Evolutionary conservation across 2,113 vertebrate genomes (phyloP).

Genomic region (Elephantulus edwardii): DNA sequence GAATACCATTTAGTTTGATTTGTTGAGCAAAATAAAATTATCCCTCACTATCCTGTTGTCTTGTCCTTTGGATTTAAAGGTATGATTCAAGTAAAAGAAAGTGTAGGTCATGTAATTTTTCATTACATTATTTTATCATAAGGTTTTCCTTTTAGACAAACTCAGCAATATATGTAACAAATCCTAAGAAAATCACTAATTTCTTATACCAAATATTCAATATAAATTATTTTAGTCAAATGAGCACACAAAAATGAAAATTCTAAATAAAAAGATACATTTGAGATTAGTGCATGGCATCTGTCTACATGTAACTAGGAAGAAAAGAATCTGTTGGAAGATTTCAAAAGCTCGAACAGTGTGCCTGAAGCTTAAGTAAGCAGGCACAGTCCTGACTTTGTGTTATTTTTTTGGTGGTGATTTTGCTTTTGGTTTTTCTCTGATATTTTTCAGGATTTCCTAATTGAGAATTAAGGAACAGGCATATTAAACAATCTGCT

Average conservation of each 20-base stretch:
- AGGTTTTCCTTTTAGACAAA: neutral
- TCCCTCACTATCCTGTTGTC: neutral
- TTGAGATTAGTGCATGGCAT: neutral
- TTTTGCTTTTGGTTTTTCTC: neutral
- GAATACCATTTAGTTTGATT: too few species aligned
- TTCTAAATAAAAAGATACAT: constrained; percentile 13
- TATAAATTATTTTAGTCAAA: constrained; percentile 28
- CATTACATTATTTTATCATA: neutral
- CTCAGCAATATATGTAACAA: neutral
- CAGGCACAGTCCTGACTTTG: neutral
- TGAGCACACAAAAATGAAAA: constrained; percentile 14
- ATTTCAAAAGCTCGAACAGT: neutral
- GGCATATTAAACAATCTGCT: constrained; percentile 60
- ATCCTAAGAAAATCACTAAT: neutral
- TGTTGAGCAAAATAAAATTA: neutral
- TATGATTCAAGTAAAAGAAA: neutral
- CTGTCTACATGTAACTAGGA: neutral
- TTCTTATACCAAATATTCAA: neutral
- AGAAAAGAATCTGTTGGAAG: constrained; percentile 34
- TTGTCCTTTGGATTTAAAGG: neutral
- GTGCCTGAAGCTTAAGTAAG: neutral
- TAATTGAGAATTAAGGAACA: constrained; percentile 63
- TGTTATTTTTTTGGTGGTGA: neutral
- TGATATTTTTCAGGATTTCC: constrained; percentile 55
- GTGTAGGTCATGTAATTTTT: neutral